These are phyloP conservation scores for Pheosia gnoma DNA, from an alignment of 2,888 invertebrate species.

Conservation along the genomic window DNA sequence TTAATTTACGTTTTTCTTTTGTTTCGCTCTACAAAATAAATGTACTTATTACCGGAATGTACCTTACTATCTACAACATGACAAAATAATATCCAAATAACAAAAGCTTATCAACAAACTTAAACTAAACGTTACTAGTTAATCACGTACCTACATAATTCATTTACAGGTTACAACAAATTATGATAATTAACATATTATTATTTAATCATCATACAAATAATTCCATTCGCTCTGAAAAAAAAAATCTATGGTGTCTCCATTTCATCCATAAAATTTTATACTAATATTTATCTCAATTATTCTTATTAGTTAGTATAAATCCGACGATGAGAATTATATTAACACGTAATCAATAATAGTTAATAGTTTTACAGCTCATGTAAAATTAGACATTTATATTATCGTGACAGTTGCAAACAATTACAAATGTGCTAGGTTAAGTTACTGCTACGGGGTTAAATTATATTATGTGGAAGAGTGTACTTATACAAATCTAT, in stretches of 20 bases:
- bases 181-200: constrained; percentile 18
- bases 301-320: too few relatives aligned
- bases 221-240: too few relatives aligned
- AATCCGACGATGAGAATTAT: too few relatives aligned
- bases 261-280: too few relatives aligned
- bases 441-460: too few relatives aligned
- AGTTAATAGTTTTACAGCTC: too few relatives aligned
- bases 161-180: constrained; percentile 28
- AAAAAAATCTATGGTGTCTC: too few relatives aligned
- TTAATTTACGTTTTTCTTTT: constrained; percentile 42
- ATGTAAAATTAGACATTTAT: neutral
- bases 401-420: neutral
- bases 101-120: too few relatives aligned
- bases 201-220: neutral
- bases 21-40: constrained; percentile 38
- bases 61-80: constrained; percentile 23
- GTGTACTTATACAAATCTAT: too few relatives aligned
- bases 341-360: too few relatives aligned
- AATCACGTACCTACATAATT: constrained; percentile 37
- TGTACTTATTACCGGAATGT: constrained; percentile 47
- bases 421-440: neutral
- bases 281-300: too few relatives aligned
- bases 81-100: constrained; percentile 33
- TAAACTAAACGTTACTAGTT: constrained; percentile 20
- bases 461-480: too few relatives aligned